phyloP scores from a whole-genome alignment of 2,113 vertebrate genomes.

The Equus quagga region DNA sequence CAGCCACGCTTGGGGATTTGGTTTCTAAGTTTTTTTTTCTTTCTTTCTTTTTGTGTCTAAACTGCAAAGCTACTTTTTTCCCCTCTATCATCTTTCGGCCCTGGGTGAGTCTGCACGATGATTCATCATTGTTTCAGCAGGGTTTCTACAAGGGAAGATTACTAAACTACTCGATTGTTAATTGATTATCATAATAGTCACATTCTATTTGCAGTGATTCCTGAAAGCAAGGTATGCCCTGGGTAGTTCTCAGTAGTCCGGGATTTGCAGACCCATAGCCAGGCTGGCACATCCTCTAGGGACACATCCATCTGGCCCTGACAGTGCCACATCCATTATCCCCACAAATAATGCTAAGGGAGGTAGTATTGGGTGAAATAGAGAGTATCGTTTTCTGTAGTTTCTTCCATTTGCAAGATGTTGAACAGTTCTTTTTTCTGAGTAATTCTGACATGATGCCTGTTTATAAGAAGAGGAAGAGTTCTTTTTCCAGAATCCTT shows the following conservation, averaged over 20 bases:
- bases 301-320: slow-evolving; percentile 55
- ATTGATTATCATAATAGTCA: slow-evolving; percentile 69
- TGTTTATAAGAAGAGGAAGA: not conserved
- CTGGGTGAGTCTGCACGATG: not conserved
- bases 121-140: slow-evolving; percentile 51
- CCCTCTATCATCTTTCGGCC: not conserved
- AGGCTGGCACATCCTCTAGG: not conserved
- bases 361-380: not conserved
- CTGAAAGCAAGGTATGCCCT: slow-evolving; percentile 1
- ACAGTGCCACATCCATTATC: slow-evolving; percentile 42
- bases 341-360: slow-evolving; percentile 49
- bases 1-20: slow-evolving; percentile 63
- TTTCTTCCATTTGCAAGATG: slow-evolving; percentile 36
- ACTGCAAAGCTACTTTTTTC: not conserved
- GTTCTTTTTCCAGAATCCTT: not conserved
- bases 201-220: slow-evolving; percentile 42
- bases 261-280: slow-evolving; percentile 34
- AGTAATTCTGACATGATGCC: not conserved
- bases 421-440: not conserved
- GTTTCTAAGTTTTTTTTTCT: slow-evolving; percentile 58
- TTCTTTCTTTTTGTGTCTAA: not conserved
- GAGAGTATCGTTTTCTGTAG: not conserved
- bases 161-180: slow-evolving; percentile 70
- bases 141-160: slow-evolving; percentile 45
- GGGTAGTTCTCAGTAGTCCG: not conserved